Percentiles rank a stretch among this genome's conserved stretches.
phyloP scores from a whole-genome alignment of 2,888 invertebrate species.

The Synanthedon vespiformis region DNA sequence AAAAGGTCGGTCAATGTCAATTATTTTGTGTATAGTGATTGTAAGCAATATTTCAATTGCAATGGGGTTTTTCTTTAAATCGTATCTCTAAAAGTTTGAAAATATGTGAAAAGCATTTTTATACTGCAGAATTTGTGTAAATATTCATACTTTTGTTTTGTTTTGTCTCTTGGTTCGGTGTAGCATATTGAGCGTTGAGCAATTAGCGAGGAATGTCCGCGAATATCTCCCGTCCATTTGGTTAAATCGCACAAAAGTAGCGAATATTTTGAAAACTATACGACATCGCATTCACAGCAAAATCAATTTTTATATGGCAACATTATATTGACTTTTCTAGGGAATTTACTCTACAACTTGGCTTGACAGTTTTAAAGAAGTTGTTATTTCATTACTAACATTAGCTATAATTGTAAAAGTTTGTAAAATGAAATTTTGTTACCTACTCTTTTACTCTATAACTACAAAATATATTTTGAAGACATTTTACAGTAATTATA shows the following conservation, averaged over 20 bases:
- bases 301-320: too few relatives aligned
- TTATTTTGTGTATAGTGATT: too few relatives aligned
- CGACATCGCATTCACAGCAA: background rate
- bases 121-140: slow-evolving; percentile 13
- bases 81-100: background rate
- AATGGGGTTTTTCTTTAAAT: too few relatives aligned
- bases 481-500: too few relatives aligned
- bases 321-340: too few relatives aligned
- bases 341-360: too few relatives aligned
- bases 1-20: too few relatives aligned
- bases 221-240: slow-evolving; percentile 45
- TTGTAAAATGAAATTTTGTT: background rate
- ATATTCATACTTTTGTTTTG: slow-evolving; percentile 48
- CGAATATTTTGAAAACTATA: slow-evolving; percentile 10
- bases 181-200: slow-evolving; percentile 48
- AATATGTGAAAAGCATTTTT: background rate
- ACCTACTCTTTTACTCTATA: background rate
- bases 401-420: background rate
- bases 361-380: too few relatives aligned
- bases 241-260: slow-evolving; percentile 17
- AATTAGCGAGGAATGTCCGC: slow-evolving; percentile 51
- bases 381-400: background rate
- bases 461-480: too few relatives aligned
- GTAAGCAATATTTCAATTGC: too few relatives aligned
- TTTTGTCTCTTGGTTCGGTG: slow-evolving; percentile 48